phyloP scores from a whole-genome alignment of 1,140 invertebrate genomes.

The Rhizoglyphus robini region DNA sequence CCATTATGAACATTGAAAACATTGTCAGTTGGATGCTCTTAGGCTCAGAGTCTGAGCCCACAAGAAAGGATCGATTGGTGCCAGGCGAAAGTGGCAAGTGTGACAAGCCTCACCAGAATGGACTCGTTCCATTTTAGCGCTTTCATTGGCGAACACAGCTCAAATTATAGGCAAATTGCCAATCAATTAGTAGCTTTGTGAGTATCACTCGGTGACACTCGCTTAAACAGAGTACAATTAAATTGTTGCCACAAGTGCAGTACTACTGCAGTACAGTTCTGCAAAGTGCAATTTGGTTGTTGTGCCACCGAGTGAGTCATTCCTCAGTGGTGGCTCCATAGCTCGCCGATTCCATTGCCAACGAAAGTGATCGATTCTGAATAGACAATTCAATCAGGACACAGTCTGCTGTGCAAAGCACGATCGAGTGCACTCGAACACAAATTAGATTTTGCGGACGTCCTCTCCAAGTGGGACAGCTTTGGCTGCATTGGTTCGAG shows the following conservation, averaged over 20 bases:
- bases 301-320: neutral
- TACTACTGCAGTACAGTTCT: too few relatives aligned
- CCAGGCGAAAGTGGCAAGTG: neutral
- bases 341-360: conserved; percentile 2
- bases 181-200: conserved; percentile 10
- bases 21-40: too few relatives aligned
- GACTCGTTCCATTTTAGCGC: neutral
- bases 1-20: too few relatives aligned
- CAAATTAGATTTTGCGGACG: too few relatives aligned
- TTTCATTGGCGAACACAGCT: too few relatives aligned
- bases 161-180: neutral
- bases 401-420: too few relatives aligned
- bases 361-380: conserved; percentile 11
- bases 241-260: too few relatives aligned
- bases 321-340: neutral
- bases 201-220: neutral
- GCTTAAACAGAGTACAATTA: too few relatives aligned
- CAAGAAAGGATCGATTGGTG: neutral
- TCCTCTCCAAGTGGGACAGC: neutral
- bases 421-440: too few relatives aligned
- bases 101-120: too few relatives aligned
- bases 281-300: too few relatives aligned
- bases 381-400: neutral
- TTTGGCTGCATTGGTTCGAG: neutral
- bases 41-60: too few relatives aligned